Base-by-base conservation (phyloP, 2,888 invertebrate genomes). In the Andricus curvator region DNA sequence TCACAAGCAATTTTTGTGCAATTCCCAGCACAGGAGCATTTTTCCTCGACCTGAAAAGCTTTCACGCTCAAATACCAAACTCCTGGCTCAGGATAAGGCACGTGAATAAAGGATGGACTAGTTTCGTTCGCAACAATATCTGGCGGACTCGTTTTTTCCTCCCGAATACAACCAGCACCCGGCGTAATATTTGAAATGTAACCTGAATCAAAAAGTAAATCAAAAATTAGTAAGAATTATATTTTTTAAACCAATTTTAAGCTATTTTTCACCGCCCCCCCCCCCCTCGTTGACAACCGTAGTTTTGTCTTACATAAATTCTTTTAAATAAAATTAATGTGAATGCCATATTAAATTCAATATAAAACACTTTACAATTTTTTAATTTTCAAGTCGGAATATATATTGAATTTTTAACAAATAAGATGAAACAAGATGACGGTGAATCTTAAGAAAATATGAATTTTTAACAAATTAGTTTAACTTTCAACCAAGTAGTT, bases 81-180 rank as follows among this genome's bases (percentile, higher is more conserved):
- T 0, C 98, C 98, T 48, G 96, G 95, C 88, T 97, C 97, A 0
- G 98, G 98, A 89, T 95, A 98, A 0, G 98, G 98, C 44, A 97
- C 94, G 82, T 95, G 94, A 22, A 95, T 92, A 77, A 95, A 94
- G 11, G 94, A 94, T 0, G 94, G 94, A 82, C 94, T 94, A 11
- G 80, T 85, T 6, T 93, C 51, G 68, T 86, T 85, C 1, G 79
- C 76, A 70, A 78, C 77, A 4, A 86, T 33, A 78, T 86, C 86
- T 0, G 82, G 74, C 0, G 77, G 6, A 0, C 80, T 87, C 8
- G 81, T 70, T 4, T 80, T 83, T 2, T 82, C 78, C 37, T 82
- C 84, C 4, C 89, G 85, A 4, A 82, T 60, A 80, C 89, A 90
- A 9, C 86, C 85, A 6, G 91, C 89, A 48, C 86, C 88, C 9